Evolutionary conservation across 2,888 invertebrate species (phyloP).

Genomic region (Elmis aenea): DNA sequence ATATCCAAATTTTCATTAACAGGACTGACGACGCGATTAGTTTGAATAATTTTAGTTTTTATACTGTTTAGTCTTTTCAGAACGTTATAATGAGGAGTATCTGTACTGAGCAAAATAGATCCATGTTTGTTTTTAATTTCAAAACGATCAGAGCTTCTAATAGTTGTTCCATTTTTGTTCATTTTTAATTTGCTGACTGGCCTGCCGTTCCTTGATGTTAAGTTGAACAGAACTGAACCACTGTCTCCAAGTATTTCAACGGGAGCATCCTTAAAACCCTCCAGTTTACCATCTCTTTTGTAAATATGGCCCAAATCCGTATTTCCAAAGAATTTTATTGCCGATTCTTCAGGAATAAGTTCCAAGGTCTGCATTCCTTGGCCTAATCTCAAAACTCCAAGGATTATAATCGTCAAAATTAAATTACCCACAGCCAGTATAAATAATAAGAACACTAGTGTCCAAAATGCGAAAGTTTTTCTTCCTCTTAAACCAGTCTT

Average conservation of each 20-base stretch:
- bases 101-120: slow-evolving; percentile 69
- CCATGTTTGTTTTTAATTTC: slow-evolving; percentile 60
- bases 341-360: slow-evolving; percentile 66
- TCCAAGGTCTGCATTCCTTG: slow-evolving; percentile 84
- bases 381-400: slow-evolving; percentile 74
- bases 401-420: slow-evolving; percentile 71
- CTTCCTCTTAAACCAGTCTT: slow-evolving; percentile 48
- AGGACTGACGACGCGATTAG: slow-evolving; percentile 69
- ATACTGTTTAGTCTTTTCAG: slow-evolving; percentile 63
- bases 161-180: slow-evolving; percentile 61
- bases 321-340: slow-evolving; percentile 73
- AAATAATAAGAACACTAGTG: slow-evolving; percentile 63
- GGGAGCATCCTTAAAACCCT: slow-evolving; percentile 54
- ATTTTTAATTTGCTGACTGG: slow-evolving; percentile 50
- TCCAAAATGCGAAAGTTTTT: slow-evolving; percentile 75
- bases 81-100: slow-evolving; percentile 65
- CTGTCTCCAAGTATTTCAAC: slow-evolving; percentile 47
- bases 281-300: slow-evolving; percentile 64
- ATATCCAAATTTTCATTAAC: slow-evolving; percentile 62
- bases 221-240: slow-evolving; percentile 40
- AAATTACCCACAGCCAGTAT: slow-evolving; percentile 75
- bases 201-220: slow-evolving; percentile 42
- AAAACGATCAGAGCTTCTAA: slow-evolving; percentile 65
- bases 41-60: slow-evolving; percentile 61
- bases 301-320: slow-evolving; percentile 74